Evolutionary conservation across 2,113 vertebrate genomes (phyloP), one percentile per base, ranked within the genome.

Genomic region (Eubucco bourcierii): DNA sequence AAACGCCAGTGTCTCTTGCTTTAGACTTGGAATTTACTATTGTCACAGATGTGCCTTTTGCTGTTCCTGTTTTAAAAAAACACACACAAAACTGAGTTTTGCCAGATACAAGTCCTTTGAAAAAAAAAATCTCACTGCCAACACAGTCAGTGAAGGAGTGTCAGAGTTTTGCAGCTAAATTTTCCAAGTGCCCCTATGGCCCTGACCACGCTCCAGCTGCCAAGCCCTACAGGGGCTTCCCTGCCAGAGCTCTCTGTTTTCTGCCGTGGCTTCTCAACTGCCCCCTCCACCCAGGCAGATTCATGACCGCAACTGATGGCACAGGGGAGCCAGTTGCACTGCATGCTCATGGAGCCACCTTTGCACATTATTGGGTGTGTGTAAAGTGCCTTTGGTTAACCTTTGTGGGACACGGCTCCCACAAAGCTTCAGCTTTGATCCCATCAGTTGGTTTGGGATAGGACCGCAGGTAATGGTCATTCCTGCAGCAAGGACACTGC

Each of bases 231-330:
- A 31, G 72, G 55, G 13, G 24, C 28, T 85, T 37, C 55, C 46
- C 0, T 75, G 41, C 28, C 1, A 1, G 23, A 4, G 28, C 28
- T 85, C 44, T 0, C 44, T 0, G 0, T 78, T 84, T 80, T 80
- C 33, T 75, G 34, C 14, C 0, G 0, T 4, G 75, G n/a, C 8
- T 11, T 80, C 52, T 70, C 2, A 0, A 1, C 47, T 2, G 0
- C 44, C 46, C 29, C 12, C 11, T 72, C 17, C 24, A 10, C 7
- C 7, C 7, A 0, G 20, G 25, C 44, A 27, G 4, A n/a, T 77
- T 86, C 23, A 4, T 18, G 56, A 13, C 53, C 73, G 21, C 8
- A 65, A 63, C 15, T 4, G 12, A 0, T 8, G 41, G 41, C 2
- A 2, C 37, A 81, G 31, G 27, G 53, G 23, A 88, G 44, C 21